Conservation (phyloP, 2,113 vertebrate genomes). For the Mastomys coucha region DNA sequence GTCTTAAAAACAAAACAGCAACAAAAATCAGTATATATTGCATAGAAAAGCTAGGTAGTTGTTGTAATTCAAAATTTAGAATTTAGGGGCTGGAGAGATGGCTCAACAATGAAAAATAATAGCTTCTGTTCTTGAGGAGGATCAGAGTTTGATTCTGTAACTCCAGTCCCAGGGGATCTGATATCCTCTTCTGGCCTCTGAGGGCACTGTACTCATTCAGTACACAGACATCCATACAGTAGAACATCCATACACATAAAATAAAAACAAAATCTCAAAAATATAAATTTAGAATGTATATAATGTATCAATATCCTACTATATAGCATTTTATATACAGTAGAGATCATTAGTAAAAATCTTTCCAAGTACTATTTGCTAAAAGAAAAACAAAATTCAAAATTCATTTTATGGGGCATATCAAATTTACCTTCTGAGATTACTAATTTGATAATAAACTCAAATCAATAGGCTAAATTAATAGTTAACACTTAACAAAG, state of each 20-base stretch:
- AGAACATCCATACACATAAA: not conserved
- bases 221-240: not conserved
- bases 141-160: not conserved
- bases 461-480: not conserved
- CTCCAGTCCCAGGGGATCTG: not conserved
- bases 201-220: not conserved
- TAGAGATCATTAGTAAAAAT: not conserved
- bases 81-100: not conserved
- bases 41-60: not conserved
- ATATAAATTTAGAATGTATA: not conserved
- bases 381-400: conserved; percentile 55
- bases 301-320: not conserved
- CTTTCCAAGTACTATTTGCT: not conserved
- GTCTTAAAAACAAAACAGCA: not conserved
- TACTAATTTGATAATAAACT: not conserved
- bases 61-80: not conserved
- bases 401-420: not conserved
- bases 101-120: not conserved
- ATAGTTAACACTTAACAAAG: not conserved
- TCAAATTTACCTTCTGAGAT: not conserved
- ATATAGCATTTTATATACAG: not conserved
- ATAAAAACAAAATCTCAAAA: not conserved
- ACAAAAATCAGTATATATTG: not conserved
- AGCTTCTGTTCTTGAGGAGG: not conserved
- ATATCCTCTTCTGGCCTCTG: not conserved